Base-by-base conservation (phyloP, 2,888 invertebrate genomes). In the Boloria euphrosyne region DNA sequence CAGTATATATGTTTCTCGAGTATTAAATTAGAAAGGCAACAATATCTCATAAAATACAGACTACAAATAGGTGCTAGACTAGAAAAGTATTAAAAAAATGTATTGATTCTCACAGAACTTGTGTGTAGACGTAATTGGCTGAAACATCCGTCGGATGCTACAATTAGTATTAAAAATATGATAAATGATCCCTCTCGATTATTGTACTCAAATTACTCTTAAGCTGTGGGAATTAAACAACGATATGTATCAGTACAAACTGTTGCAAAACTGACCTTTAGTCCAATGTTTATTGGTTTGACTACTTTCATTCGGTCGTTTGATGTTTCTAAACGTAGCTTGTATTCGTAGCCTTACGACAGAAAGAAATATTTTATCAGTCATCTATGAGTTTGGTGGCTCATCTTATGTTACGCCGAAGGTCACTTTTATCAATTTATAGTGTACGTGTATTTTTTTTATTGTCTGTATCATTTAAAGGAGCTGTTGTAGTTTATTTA, bases 61-160 rank as follows among this genome's bases (percentile, higher is more conserved):
- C 0, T 47, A 27, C 22, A 3, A 47, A 4, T 5, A 22, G 3
- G 22, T 22, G 22, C 22, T 3, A 22, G 22, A n/a, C 31, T 53
- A 17, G 14, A 10, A 38, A 50, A 13, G 49, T 4, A 38, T 13
- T 7, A 0, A 31, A 22, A 13, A 22, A 44, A 16, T 13, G 44
- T 22, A 61, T 44, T 14, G 46, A 22, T 38, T 14, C 18, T 18
- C 69, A 70, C 72, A 74, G 77, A 80, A 84, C 83, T 84, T 83
- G 81, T 74, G 63, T 71, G 73, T 74, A 77, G 75, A 62, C 27
- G 63, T 50, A 22, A 62, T 64, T 49, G 71, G 70, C 61, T 67
- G 65, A 55, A 51, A 58, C 52, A 59, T 47, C 65, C 63, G 65
- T 60, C 73, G 72, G 75, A 73, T 74, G 72, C 60, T 71, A 66